phyloP scores from a whole-genome alignment of 2,888 invertebrate species.

The Sussaba pulchella region DNA sequence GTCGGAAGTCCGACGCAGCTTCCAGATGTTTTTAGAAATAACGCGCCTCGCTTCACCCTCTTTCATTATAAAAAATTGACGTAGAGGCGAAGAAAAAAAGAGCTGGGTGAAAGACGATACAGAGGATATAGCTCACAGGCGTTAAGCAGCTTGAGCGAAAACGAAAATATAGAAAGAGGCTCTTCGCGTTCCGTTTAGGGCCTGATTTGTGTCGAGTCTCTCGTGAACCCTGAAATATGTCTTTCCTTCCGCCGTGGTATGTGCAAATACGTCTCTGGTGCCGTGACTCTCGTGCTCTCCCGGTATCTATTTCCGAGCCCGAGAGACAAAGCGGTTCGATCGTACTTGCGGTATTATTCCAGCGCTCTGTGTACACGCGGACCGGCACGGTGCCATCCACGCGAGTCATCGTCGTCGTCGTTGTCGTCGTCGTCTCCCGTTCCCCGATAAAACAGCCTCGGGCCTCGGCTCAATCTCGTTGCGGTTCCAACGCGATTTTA shows the following conservation, averaged over 20 bases:
- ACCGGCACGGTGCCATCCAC: constrained; percentile 61
- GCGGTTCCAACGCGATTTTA: constrained; percentile 66
- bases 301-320: constrained; percentile 66
- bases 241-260: constrained; percentile 39
- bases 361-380: constrained; percentile 36
- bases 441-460: constrained; percentile 59
- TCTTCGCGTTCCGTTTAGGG: constrained; percentile 60
- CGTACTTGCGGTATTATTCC: constrained; percentile 53
- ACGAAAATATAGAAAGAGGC: constrained; percentile 43
- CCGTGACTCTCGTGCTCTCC: constrained; percentile 51
- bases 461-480: constrained; percentile 50
- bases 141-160: constrained; percentile 35
- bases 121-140: constrained; percentile 17
- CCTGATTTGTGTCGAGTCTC: constrained; percentile 68
- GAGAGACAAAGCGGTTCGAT: constrained; percentile 63
- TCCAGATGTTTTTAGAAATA: constrained; percentile 77
- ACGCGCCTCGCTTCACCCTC: constrained; percentile 63
- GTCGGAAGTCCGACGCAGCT: constrained; percentile 67
- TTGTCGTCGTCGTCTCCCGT: constrained; percentile 38
- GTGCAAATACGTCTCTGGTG: constrained; percentile 30
- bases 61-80: constrained; percentile 12
- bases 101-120: constrained; percentile 29
- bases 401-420: constrained; percentile 32
- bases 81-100: constrained; percentile 39
- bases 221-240: constrained; percentile 67